phyloP scores from a whole-genome alignment of 2,888 invertebrate genomes.

The Leucophenga montana region DNA sequence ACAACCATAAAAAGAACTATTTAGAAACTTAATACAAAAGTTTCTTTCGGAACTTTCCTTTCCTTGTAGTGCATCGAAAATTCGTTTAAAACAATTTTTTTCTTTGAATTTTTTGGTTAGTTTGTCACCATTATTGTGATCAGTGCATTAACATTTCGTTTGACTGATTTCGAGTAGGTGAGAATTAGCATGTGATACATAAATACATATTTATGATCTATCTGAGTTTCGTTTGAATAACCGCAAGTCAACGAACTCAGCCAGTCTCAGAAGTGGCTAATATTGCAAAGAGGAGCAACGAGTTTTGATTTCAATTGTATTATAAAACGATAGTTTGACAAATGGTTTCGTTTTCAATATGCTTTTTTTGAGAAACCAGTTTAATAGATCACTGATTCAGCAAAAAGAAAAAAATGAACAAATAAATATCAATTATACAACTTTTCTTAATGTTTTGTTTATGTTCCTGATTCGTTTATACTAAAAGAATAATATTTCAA shows the following conservation, averaged over 20 bases:
- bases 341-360: not conserved
- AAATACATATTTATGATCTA: slow-evolving; percentile 27
- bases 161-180: slow-evolving; percentile 2
- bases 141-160: slow-evolving; percentile 17
- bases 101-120: not conserved
- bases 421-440: no score
- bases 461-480: slow-evolving; percentile 11
- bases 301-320: no score
- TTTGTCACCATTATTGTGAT: slow-evolving; percentile 15
- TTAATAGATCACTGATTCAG: no score
- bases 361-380: not conserved
- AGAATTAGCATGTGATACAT: slow-evolving; percentile 51
- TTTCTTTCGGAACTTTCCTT: no score
- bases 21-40: no score
- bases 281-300: no score
- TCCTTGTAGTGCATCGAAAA: no score
- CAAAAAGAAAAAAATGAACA: no score
- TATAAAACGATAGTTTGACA: no score
- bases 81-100: not conserved
- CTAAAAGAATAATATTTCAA: slow-evolving; percentile 1
- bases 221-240: not conserved
- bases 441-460: slow-evolving; percentile 10
- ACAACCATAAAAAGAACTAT: no score
- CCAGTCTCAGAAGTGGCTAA: no score
- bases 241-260: slow-evolving; percentile 18